Base-by-base conservation (phyloP, 2,888 invertebrate genomes). In the Galerucella nymphaeae region DNA sequence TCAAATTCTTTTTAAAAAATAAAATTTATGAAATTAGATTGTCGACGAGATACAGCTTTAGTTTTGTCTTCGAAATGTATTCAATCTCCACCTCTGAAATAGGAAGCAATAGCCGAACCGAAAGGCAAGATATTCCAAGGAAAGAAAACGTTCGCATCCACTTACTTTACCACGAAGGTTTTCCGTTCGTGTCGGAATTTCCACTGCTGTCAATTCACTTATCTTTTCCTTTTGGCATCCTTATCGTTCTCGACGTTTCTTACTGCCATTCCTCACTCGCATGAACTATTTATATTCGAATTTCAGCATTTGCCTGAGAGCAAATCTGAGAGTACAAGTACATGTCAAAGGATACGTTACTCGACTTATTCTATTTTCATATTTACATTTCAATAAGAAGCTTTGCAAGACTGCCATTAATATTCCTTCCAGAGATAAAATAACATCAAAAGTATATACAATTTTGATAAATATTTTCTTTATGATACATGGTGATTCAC, bases 71-170 rank as follows among this genome's bases (percentile, higher is more conserved):
- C 50, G 14, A 55, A 67, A 67, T 45, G 58, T 67, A 48, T 59
- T 67, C 66, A 67, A 67, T 67, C 66, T 59, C 66, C 62, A 41
- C 62, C 62, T n/a, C 30, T 62, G 68, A 11, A 14, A 57, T 62
- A 59, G 23, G 53, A 62, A 69, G 55, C 23, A 30, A 18, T 48
- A 59, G 68, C 45, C 42, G 48, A 68, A 59, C 50, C n/a, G 61
- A 68, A 50, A 38, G 62, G 68, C 68, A 69, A 69, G 71, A 66
- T 61, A 64, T 53, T 41, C 45, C 42, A 23, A n/a, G 76, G 74
- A 76, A 71, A 77, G 79, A 76, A 79, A 78, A 79, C 78, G 80
- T 80, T 82, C 82, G 80, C 82, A 82, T 83, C 81, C 80, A 82
- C 80, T 83, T 80, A 79, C 79, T 81, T 81, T 78, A 81, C 82